These are phyloP conservation scores for Diaperis boleti DNA, from an alignment of 2,888 invertebrate genomes.

Conservation along the genomic window DNA sequence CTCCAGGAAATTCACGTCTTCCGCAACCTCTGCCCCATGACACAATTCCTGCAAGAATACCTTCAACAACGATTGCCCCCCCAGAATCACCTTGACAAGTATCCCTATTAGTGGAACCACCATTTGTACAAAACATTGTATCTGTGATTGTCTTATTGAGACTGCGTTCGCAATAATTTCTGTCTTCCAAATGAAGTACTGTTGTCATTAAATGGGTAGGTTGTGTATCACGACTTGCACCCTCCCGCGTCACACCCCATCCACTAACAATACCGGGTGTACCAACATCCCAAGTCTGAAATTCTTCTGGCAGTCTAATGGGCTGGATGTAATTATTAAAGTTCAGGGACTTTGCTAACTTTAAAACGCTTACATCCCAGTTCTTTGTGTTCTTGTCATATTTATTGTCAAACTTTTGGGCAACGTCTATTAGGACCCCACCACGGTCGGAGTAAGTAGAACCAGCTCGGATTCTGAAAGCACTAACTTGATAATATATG, in stretches of 20 bases:
- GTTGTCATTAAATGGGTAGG: background rate
- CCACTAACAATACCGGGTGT: slow-evolving; percentile 60
- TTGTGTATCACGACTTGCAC: background rate
- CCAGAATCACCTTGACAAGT: slow-evolving; percentile 67
- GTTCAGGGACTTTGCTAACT: slow-evolving; percentile 63
- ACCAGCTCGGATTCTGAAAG: slow-evolving; percentile 65
- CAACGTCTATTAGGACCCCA: slow-evolving; percentile 68
- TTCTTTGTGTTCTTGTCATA: slow-evolving; percentile 65
- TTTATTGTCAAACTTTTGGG: slow-evolving; percentile 65
- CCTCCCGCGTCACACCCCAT: no score
- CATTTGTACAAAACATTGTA: slow-evolving; percentile 53
- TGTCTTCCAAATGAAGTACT: background rate
- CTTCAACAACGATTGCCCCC: slow-evolving; percentile 60
- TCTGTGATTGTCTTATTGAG: slow-evolving; percentile 40
- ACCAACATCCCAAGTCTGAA: background rate
- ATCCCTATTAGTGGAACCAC: slow-evolving; percentile 47
- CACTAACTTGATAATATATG: background rate
- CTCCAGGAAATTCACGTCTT: slow-evolving; percentile 18
- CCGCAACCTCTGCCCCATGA: slow-evolving; percentile 17
- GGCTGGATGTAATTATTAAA: slow-evolving; percentile 53
- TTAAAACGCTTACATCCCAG: slow-evolving; percentile 50
- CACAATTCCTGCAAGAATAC: slow-evolving; percentile 26
- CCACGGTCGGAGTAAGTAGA: slow-evolving; percentile 69
- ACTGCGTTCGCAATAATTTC: slow-evolving; percentile 62
- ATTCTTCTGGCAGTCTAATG: background rate